These are phyloP conservation scores for Athene noctua DNA, from an alignment of 2,113 vertebrate genomes.

Conservation along the genomic window DNA sequence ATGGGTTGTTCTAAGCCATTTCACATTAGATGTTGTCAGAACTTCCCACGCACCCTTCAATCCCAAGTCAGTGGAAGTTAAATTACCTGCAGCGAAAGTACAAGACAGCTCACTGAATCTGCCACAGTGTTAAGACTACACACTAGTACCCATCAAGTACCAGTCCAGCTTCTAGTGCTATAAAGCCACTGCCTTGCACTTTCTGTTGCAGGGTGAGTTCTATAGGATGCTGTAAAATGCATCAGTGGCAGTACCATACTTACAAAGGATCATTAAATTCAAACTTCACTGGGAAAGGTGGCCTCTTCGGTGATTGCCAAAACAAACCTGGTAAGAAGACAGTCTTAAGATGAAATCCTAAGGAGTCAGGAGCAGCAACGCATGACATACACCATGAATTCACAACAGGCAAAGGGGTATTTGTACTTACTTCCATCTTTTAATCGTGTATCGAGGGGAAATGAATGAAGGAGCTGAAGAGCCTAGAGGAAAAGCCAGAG, in stretches of 20 bases:
- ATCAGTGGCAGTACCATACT: conserved; percentile 70
- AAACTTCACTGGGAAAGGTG: conserved; percentile 91
- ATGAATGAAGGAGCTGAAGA: conserved; percentile 93
- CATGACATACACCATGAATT: neutral
- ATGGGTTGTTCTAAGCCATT: neutral
- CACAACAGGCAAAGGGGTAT: neutral
- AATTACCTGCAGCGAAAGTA: neutral
- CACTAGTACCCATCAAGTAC: neutral
- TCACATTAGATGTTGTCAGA: neutral
- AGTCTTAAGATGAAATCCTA: conserved; percentile 41
- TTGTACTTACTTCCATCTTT: conserved; percentile 95
- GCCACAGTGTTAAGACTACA: neutral
- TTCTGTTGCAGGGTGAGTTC: neutral
- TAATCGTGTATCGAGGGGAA: conserved; percentile 93
- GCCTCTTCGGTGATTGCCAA: conserved; percentile 98
- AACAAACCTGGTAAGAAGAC: conserved; percentile 85
- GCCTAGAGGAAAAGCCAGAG: conserved; percentile 76
- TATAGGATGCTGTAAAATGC: neutral
- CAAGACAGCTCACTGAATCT: neutral
- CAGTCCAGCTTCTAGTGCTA: neutral
- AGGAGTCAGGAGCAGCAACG: neutral
- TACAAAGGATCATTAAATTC: conserved; percentile 90
- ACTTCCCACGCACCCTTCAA: neutral
- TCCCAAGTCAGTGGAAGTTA: neutral
- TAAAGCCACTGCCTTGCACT: neutral